Percentiles rank a stretch among this genome's conserved stretches.
These are phyloP conservation scores for Vireo altiloquus DNA, from an alignment of 2,113 vertebrate species.

Conservation along the genomic window DNA sequence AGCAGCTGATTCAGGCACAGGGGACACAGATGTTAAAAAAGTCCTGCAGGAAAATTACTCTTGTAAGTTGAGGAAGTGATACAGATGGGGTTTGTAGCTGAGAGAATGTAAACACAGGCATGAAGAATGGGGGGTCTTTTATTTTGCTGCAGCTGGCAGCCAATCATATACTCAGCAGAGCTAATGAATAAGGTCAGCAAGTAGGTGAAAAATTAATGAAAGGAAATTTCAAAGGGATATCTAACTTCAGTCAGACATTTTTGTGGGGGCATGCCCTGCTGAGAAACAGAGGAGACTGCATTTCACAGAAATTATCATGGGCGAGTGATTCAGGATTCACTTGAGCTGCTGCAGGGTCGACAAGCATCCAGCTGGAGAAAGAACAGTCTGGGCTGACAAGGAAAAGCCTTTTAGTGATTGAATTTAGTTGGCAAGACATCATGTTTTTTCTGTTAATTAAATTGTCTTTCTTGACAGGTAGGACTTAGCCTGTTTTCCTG, in stretches of 20 bases:
- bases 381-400: background rate
- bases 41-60: constrained; percentile 3
- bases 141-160: background rate
- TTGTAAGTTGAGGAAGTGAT: background rate
- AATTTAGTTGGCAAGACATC: constrained; percentile 10
- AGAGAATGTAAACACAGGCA: background rate
- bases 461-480: background rate
- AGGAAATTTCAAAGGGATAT: background rate
- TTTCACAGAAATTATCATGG: background rate
- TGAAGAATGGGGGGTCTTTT: background rate
- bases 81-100: background rate
- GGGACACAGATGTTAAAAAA: constrained; percentile 12
- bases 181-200: background rate
- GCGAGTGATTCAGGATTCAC: background rate
- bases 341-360: background rate
- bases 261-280: background rate
- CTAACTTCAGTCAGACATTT: background rate
- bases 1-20: constrained; percentile 6
- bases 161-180: background rate
- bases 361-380: background rate
- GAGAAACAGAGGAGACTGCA: background rate
- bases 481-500: background rate
- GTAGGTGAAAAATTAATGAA: background rate
- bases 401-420: background rate
- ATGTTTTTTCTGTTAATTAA: constrained; percentile 18